Base-by-base conservation (phyloP, 2,888 invertebrate genomes). In the Drosophila borborema region DNA sequence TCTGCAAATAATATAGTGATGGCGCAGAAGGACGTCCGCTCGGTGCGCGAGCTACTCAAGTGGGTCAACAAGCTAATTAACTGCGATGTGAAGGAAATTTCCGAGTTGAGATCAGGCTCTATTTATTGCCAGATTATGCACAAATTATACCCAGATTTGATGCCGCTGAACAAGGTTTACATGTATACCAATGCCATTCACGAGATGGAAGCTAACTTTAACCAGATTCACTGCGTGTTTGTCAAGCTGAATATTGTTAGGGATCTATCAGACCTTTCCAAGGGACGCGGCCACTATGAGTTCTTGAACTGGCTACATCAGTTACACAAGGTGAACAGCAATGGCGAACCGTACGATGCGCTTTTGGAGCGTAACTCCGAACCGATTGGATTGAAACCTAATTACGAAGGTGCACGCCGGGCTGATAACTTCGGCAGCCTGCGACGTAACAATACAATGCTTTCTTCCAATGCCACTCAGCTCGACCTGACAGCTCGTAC, bases 61-160 rank as follows among this genome's bases (percentile, higher is more conserved):
- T 60, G 60, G 60, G 20, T 60, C 1, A 60, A 60, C 20, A 7
- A 3, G 0, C 2, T 20, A 3, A 31, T 60, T 20, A 0, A 31
- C 0, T 20, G 28, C 18, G 6, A 40, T 0, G 10, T 60, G 0
- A 9, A 18, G 9, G 49, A 49, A 2, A 20, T 60, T 7, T 9
- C 49, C 0, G 49, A 60, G 0, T 1, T 60, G 20, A 49, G 10
- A 4, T 20, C 40, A 0, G 60, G 60, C 18, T 18, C 16, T 0
- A 48, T 49, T 16, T 60, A 60, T 16, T 60, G 60, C 0, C 60
- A 60, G 3, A 10, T 60, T 10, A 1, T 60, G 3, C 60, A 60
- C 4, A 60, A 20, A 3, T 0, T 60, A 2, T 40, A 3, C 7
- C 60, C 60, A 0, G 2, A 0, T 1, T 5, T 2, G 3, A 20